These are phyloP conservation scores for Galerucella pusilla DNA, from an alignment of 2,888 invertebrate species.

Conservation along the genomic window DNA sequence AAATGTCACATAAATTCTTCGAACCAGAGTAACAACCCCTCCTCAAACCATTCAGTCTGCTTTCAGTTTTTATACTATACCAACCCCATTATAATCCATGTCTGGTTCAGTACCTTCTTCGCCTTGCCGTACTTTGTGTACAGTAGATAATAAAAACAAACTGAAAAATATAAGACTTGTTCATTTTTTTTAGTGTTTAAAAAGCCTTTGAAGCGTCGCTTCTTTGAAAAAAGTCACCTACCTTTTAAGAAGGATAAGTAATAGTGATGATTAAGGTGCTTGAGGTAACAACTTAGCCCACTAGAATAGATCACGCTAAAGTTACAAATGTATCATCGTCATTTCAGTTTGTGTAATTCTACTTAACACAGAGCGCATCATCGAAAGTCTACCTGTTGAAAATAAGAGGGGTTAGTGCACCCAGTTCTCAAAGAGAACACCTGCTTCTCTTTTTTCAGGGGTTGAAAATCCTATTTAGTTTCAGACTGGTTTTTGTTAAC, in stretches of 20 bases:
- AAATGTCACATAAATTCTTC: conserved; percentile 38
- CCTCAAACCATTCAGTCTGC: conserved; percentile 25
- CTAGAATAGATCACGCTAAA: too few relatives aligned
- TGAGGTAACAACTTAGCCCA: too few relatives aligned
- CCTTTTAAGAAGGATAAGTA: too few relatives aligned
- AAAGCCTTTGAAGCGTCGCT: too few relatives aligned
- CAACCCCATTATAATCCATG: conserved; percentile 15
- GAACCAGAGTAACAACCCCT: too few relatives aligned
- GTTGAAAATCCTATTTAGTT: conserved; percentile 13
- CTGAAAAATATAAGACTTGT: too few relatives aligned
- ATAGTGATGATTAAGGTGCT: too few relatives aligned
- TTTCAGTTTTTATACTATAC: conserved; percentile 29
- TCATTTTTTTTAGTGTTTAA: too few relatives aligned
- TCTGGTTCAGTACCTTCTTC: conserved; percentile 14
- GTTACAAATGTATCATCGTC: too few relatives aligned
- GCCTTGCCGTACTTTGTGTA: not conserved
- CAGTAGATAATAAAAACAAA: not conserved
- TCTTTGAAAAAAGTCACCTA: too few relatives aligned
- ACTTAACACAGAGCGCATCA: conserved; percentile 2
- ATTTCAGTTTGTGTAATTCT: not conserved
- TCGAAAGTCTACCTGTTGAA: conserved; percentile 25
- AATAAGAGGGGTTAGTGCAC: conserved; percentile 21
- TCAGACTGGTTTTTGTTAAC: conserved; percentile 5
- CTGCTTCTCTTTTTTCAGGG: conserved; percentile 12
- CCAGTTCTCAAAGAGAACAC: conserved; percentile 19